These are phyloP conservation scores for Lutraria lutraria DNA, from an alignment of 2,888 invertebrate species.

Conservation along the genomic window DNA sequence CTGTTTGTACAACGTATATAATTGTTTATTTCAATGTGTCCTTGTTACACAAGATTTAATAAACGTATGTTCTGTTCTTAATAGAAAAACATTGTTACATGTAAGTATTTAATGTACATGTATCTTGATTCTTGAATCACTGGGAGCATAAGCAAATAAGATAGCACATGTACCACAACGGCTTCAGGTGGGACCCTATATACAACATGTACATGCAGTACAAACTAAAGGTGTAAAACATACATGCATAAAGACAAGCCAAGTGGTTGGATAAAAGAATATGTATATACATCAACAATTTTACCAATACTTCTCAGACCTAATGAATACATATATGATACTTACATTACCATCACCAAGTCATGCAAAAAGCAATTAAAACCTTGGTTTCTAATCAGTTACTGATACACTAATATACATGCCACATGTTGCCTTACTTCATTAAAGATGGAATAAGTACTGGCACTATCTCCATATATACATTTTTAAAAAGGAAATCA, in stretches of 20 bases:
- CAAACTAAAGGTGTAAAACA: not conserved
- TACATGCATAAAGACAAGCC: not conserved
- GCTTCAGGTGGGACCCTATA: not conserved
- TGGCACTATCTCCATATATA: not conserved
- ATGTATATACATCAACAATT: not conserved
- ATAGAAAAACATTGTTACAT: too few relatives aligned
- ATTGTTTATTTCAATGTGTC: too few relatives aligned
- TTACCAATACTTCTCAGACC: not conserved
- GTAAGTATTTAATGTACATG: too few relatives aligned
- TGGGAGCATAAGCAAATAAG: not conserved
- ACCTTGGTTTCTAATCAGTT: not conserved
- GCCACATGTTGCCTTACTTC: not conserved
- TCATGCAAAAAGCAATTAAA: not conserved
- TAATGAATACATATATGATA: not conserved
- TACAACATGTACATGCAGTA: constrained; percentile 13
- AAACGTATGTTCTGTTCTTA: too few relatives aligned
- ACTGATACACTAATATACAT: too few relatives aligned
- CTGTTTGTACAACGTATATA: too few relatives aligned
- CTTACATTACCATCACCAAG: not conserved
- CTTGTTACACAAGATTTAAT: too few relatives aligned
- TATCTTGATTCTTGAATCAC: too few relatives aligned
- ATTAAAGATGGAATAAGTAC: too few relatives aligned
- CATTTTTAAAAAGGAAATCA: not conserved
- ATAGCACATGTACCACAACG: not conserved
- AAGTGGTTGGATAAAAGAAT: not conserved